These are phyloP conservation scores for Pseudorectes ferrugineus DNA, from an alignment of 2,113 vertebrate species.

Conservation along the genomic window DNA sequence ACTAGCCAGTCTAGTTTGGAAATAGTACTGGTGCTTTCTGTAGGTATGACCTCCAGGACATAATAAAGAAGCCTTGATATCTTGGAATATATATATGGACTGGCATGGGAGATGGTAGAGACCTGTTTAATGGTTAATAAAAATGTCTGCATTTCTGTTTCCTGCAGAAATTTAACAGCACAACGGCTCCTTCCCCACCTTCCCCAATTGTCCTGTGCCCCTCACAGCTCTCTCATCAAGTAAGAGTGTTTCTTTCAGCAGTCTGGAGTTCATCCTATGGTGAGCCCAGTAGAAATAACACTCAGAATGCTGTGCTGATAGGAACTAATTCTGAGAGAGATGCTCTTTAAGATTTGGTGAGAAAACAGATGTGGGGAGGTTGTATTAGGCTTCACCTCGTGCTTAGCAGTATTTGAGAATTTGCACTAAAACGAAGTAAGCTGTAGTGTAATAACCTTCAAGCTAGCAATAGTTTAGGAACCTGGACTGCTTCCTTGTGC, in stretches of 20 bases:
- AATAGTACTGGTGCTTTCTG: not conserved
- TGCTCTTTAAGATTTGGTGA: not conserved
- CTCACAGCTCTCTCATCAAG: not conserved
- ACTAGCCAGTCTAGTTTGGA: not conserved
- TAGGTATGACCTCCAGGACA: not conserved
- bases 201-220: not conserved
- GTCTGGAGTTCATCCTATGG: not conserved
- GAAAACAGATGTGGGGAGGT: not conserved
- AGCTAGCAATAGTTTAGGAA: not conserved
- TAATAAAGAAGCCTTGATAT: not conserved
- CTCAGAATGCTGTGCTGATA: not conserved
- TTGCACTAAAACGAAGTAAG: not conserved
- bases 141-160: not conserved
- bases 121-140: not conserved
- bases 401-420: not conserved
- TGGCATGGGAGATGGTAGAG: not conserved
- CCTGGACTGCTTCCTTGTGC: not conserved
- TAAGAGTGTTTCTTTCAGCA: not conserved
- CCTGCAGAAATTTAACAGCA: not conserved
- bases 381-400: not conserved
- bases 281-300: not conserved
- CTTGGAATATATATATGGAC: not conserved
- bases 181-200: fast-evolving
- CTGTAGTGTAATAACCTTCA: not conserved
- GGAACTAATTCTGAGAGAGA: not conserved